These are phyloP conservation scores for Mixornis gularis DNA, from an alignment of 2,113 vertebrate species.

Conservation along the genomic window DNA sequence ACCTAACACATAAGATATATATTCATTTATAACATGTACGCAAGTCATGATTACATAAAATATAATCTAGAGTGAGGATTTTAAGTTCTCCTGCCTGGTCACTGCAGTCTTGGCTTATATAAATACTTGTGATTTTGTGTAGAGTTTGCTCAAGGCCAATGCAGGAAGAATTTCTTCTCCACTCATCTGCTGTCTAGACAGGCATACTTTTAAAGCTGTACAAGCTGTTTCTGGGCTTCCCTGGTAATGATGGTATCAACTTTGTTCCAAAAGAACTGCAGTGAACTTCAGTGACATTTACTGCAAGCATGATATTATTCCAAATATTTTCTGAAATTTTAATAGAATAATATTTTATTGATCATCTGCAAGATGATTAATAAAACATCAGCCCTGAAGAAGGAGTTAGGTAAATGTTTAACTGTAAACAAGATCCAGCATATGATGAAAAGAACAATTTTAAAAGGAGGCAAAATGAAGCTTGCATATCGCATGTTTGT, in stretches of 20 bases:
- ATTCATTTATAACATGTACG: neutral
- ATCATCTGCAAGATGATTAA: neutral
- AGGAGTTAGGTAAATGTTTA: neutral
- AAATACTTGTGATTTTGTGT: neutral
- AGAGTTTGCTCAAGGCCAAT: constrained; percentile 17
- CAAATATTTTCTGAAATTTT: constrained; percentile 1
- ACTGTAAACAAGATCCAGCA: neutral
- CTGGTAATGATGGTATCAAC: neutral
- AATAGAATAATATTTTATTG: neutral
- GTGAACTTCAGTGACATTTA: neutral
- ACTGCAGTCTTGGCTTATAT: neutral
- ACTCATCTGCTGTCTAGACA: constrained; percentile 60
- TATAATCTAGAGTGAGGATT: neutral
- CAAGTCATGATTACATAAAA: neutral
- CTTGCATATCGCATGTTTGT: neutral
- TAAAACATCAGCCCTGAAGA: neutral
- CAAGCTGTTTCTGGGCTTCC: constrained; percentile 37
- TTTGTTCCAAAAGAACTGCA: neutral
- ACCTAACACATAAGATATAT: rapidly evolving
- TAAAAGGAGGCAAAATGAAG: neutral
- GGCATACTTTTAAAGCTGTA: constrained; percentile 25
- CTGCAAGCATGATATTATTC: neutral
- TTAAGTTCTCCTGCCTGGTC: neutral
- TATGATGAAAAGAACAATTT: neutral
- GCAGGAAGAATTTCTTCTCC: constrained; percentile 8